Evolutionary conservation across 2,888 invertebrate species (phyloP).

Genomic region (Epinotia nisella): DNA sequence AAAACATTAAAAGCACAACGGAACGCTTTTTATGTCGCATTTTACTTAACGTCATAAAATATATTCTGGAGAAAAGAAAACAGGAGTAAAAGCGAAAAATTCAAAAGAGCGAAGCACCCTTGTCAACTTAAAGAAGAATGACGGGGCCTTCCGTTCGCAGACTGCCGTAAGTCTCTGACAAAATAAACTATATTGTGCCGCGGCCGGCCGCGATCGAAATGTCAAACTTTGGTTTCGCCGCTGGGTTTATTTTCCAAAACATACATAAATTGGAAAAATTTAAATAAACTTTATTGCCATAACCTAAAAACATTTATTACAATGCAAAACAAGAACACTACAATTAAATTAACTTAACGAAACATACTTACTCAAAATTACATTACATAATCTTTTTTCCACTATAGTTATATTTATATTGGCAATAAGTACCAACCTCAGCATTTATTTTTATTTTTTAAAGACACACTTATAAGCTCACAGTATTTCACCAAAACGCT

Average conservation of each 20-base stretch:
- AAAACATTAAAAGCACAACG: conserved; percentile 37
- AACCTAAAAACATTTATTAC: too few relatives aligned
- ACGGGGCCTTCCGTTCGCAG: conserved; percentile 57
- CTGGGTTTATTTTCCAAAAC: background rate
- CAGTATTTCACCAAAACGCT: too few relatives aligned
- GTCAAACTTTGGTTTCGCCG: conserved; percentile 40
- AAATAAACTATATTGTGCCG: conserved; percentile 43
- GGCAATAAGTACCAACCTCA: too few relatives aligned
- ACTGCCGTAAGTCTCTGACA: conserved; percentile 44
- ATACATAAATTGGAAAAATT: too few relatives aligned
- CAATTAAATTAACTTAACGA: too few relatives aligned
- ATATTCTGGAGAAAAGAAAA: conserved; percentile 43
- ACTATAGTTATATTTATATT: too few relatives aligned
- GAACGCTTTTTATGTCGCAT: conserved; percentile 39
- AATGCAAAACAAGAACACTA: too few relatives aligned
- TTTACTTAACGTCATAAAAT: conserved; percentile 42
- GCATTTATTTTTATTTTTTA: too few relatives aligned
- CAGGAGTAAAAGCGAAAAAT: conserved; percentile 43
- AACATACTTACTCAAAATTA: too few relatives aligned
- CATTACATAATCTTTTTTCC: too few relatives aligned
- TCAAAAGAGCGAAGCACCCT: conserved; percentile 55
- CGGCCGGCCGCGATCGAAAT: conserved; percentile 34
- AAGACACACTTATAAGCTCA: too few relatives aligned
- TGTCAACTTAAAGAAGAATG: conserved; percentile 59
- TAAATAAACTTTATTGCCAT: too few relatives aligned